These are phyloP conservation scores for Cheilosia pagana DNA, from an alignment of 2,888 invertebrate genomes.

Conservation along the genomic window DNA sequence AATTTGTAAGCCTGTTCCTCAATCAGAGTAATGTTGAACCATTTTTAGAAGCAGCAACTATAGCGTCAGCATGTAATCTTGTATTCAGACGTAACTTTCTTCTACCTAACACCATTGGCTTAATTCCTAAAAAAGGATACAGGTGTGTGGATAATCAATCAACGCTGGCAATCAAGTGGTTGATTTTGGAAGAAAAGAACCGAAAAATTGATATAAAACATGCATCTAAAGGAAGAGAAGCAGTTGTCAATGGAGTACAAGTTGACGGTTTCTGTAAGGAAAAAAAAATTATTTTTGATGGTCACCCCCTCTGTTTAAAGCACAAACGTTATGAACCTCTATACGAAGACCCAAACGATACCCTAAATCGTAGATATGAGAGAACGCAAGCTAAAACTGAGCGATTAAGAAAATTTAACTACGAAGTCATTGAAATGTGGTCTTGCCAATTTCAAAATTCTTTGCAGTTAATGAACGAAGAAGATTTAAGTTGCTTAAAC, in stretches of 20 bases:
- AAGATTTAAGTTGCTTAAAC: background rate
- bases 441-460: conserved; percentile 31
- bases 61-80: conserved; percentile 2
- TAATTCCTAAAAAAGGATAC: too few species aligned
- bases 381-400: too few species aligned
- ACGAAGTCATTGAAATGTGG: background rate
- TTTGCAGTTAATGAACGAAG: background rate
- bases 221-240: background rate
- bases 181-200: conserved; percentile 4
- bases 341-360: too few species aligned
- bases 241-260: background rate
- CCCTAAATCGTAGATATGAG: too few species aligned
- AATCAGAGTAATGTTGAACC: conserved; percentile 9
- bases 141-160: conserved; percentile 1
- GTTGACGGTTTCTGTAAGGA: background rate
- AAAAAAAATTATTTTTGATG: background rate
- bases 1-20: conserved; percentile 20
- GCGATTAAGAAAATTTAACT: too few species aligned
- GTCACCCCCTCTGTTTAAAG: too few species aligned
- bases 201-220: background rate
- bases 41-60: conserved; percentile 11
- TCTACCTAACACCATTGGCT: too few species aligned
- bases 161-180: background rate
- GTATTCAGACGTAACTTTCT: background rate
- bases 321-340: too few species aligned